A percentile compares a stretch with the other conserved stretches of the same genome.
These are phyloP conservation scores for Melitaea cinxia DNA, from an alignment of 1,140 invertebrate genomes.

Conservation along the genomic window DNA sequence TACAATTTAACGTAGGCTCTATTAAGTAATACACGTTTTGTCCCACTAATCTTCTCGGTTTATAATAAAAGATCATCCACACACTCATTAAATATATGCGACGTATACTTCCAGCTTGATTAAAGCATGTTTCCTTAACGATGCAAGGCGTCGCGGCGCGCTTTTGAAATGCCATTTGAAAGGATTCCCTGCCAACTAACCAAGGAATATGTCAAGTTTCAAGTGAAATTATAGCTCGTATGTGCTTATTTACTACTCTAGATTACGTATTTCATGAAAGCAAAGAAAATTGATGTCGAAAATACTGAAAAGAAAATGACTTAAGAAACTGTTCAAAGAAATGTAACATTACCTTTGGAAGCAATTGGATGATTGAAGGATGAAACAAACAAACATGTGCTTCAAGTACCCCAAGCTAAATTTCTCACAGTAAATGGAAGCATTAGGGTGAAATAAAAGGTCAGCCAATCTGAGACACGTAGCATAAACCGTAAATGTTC, in stretches of 20 bases:
- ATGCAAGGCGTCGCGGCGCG: constrained; percentile 24
- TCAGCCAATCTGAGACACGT: too few species aligned
- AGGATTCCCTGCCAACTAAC: constrained; percentile 33
- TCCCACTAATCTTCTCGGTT: neutral
- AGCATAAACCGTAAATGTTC: too few species aligned
- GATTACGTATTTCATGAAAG: constrained; percentile 25
- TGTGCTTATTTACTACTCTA: constrained; percentile 25
- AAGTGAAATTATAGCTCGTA: constrained; percentile 29
- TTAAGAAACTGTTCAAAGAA: constrained; percentile 5
- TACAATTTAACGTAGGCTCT: neutral
- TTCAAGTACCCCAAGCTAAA: neutral
- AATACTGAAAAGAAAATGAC: constrained; percentile 20
- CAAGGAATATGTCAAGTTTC: constrained; percentile 31
- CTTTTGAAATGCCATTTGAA: constrained; percentile 31
- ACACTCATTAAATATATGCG: constrained; percentile 10
- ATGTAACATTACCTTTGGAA: neutral
- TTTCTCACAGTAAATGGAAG: neutral
- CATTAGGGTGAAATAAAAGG: too few species aligned
- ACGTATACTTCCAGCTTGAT: constrained; percentile 21
- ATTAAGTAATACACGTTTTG: neutral
- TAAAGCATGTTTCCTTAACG: constrained; percentile 26
- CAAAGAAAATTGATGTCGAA: constrained; percentile 30
- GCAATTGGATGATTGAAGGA: neutral
- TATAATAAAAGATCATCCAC: neutral
- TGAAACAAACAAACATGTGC: neutral